Base-by-base conservation (phyloP, 2,797 vertebrate genomes). In the Falco peregrinus region DNA sequence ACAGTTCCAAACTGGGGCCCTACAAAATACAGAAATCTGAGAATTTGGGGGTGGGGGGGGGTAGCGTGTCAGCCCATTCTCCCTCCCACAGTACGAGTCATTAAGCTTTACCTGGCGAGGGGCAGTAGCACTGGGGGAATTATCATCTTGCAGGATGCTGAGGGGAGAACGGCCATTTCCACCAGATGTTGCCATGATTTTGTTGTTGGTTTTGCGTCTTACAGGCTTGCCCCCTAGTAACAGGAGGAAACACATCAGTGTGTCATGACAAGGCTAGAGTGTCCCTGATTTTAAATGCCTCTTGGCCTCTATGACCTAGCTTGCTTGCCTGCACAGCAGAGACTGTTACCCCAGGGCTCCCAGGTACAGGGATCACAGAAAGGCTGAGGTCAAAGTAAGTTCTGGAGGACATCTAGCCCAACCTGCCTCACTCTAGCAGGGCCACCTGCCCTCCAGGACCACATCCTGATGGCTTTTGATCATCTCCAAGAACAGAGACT, bases 151-250 rank as follows among this genome's bases (percentile, higher is more conserved):
- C 5, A 99, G 98, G 92, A 99, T 83, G 95, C 99, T 99, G 92
- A 99, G 98, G 1, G 99, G 99, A 6, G 99, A 99, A 54, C 99
- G 98, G 16, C 98, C 98, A 48, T 98, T 98, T 41, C 95, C 90
- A 47, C 83, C 77, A 47, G 95, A 51, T 4, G 92, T n/a, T 7
- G 15, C 67, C 73, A 96, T 35, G 5, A 95, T 78, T 82, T 98
- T 98, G 93, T 63, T 95, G 43, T 60, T 95, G 43, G 95, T 53
- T 88, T 98, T 98, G 65, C 97, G 77, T 81, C 94, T 97, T 12
- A 47, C 5, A 0, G 68, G n/a, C 74, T 97, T 98, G 83, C 85
- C 94, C 75, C 96, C 98, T 98, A 64, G 13, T 37, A 37, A 56
- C 11, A 37, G 43, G 73, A 78, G 43, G 13, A 35, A 91, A 47